These are phyloP conservation scores for Linepithema humile DNA, from an alignment of 1,140 invertebrate species.

Conservation along the genomic window DNA sequence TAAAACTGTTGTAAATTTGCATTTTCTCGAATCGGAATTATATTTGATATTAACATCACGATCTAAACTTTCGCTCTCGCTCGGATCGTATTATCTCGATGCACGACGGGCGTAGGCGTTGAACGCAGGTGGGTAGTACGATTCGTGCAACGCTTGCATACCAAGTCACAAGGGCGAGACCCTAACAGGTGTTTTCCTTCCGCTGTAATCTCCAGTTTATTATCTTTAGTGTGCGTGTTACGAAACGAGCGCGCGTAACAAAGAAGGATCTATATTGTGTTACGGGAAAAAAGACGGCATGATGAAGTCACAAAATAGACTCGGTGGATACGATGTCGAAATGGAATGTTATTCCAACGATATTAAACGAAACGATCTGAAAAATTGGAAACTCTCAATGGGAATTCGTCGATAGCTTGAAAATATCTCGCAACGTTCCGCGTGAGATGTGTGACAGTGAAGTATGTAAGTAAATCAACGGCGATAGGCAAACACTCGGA, in stretches of 20 bases:
- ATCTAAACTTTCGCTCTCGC: neutral
- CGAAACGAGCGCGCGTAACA: neutral
- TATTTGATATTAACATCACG: neutral
- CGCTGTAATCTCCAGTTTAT: slow-evolving; percentile 28
- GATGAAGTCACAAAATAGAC: neutral
- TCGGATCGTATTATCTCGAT: neutral
- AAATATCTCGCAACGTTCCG: neutral
- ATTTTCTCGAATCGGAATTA: no score
- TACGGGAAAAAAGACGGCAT: neutral
- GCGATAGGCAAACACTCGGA: neutral
- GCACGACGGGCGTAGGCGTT: neutral
- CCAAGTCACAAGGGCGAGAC: neutral
- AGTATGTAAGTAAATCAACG: neutral
- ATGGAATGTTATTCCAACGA: no score
- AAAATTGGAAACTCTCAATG: no score
- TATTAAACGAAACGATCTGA: no score
- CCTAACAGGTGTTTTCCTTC: slow-evolving; percentile 14
- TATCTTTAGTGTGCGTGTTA: neutral
- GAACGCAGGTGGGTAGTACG: slow-evolving; percentile 7
- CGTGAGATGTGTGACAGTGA: neutral
- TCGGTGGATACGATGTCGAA: no score
- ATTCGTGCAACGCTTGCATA: neutral
- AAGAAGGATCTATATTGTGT: neutral
- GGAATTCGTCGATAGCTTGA: neutral
- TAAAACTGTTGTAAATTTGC: no score